These are phyloP conservation scores for Himalopsyche japonica DNA, from an alignment of 2,888 invertebrate genomes.

Conservation along the genomic window DNA sequence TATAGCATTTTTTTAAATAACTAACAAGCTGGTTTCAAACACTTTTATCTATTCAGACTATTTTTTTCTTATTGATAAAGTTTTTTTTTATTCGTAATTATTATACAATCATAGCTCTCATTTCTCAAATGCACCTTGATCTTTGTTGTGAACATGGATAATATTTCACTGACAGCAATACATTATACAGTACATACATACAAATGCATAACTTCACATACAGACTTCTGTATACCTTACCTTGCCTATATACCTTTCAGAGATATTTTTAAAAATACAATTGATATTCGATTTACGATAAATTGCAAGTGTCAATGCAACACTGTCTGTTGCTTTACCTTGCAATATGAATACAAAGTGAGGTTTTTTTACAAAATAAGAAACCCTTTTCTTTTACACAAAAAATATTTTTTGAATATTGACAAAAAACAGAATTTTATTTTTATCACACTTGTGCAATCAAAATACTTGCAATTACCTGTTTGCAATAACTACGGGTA, in stretches of 20 bases:
- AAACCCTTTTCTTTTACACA: no score
- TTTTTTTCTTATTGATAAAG: no score
- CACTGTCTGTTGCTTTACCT: neutral
- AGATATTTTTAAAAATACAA: slow-evolving; percentile 42
- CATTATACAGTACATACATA: neutral
- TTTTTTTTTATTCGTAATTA: no score
- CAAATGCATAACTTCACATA: neutral
- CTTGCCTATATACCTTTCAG: neutral
- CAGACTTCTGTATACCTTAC: neutral
- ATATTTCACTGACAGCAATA: neutral
- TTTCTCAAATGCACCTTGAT: neutral
- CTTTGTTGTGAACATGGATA: neutral
- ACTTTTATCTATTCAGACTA: no score
- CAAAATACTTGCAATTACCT: no score
- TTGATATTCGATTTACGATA: slow-evolving; percentile 64
- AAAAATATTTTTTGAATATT: neutral
- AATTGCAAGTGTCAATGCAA: slow-evolving; percentile 56
- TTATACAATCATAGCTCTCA: neutral
- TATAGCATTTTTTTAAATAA: no score
- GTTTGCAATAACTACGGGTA: no score
- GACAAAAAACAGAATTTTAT: neutral
- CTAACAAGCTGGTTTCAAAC: no score
- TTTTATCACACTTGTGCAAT: no score
- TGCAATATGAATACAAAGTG: neutral
- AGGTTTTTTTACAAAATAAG: no score